phyloP scores from a whole-genome alignment of 2,888 invertebrate genomes.

The Dichetophora obliterata region DNA sequence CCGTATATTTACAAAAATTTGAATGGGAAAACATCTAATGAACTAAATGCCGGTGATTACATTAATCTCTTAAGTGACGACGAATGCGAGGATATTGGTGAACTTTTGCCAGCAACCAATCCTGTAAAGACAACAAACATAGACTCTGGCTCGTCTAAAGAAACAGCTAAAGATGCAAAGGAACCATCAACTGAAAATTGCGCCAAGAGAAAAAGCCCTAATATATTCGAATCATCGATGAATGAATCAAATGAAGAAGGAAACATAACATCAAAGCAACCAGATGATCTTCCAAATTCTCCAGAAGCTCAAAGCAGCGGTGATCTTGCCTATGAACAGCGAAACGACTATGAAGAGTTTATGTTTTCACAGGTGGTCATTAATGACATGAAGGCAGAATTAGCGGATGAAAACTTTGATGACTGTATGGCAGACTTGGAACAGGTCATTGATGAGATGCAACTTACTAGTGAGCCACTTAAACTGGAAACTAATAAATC shows the following conservation, averaged over 20 bases:
- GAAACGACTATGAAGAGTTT: conserved; percentile 52
- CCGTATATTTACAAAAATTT: conserved; percentile 58
- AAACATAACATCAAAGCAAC: not conserved
- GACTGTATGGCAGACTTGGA: conserved; percentile 47
- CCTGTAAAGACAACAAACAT: conserved; percentile 11
- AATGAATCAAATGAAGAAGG: conserved; percentile 46
- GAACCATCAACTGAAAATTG: too few relatives aligned
- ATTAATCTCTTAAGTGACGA: conserved; percentile 53
- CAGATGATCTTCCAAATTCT: not conserved
- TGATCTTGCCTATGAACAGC: not conserved
- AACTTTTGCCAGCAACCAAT: not conserved
- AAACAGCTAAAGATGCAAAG: not conserved
- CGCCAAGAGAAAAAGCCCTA: conserved; percentile 47
- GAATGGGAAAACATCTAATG: conserved; percentile 20
- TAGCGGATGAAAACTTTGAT: conserved; percentile 48
- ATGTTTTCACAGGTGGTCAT: conserved; percentile 60
- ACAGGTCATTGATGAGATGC: conserved; percentile 38
- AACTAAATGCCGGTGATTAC: conserved; percentile 39
- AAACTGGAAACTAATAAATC: not conserved
- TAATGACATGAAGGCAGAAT: conserved; percentile 61
- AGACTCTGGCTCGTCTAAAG: not conserved
- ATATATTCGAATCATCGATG: conserved; percentile 51
- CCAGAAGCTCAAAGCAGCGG: not conserved
- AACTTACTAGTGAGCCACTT: not conserved
- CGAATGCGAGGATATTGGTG: conserved; percentile 45